A percentile compares a stretch with the other conserved stretches of the same genome.
These are phyloP conservation scores for Artemisiospiza belli DNA, from an alignment of 2,113 vertebrate species.

Conservation along the genomic window DNA sequence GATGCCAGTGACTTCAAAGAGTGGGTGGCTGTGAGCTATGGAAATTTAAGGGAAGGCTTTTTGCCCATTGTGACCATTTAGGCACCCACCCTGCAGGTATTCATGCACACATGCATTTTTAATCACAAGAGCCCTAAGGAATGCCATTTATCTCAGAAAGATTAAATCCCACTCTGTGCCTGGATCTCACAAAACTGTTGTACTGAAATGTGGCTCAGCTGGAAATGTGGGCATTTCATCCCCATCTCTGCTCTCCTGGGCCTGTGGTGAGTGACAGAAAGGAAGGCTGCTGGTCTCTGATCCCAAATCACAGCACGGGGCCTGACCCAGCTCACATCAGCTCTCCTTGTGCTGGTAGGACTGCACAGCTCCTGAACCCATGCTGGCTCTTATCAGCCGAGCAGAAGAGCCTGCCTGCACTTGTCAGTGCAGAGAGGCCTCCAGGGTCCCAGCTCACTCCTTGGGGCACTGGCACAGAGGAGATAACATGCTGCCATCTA, in stretches of 20 bases:
- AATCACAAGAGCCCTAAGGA: not conserved
- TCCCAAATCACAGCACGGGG: accelerated
- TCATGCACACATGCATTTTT: not conserved
- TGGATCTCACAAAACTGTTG: not conserved
- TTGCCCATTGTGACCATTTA: not conserved
- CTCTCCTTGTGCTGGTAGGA: not conserved
- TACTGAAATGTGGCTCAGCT: not conserved
- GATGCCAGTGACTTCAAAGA: not conserved
- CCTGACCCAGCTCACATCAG: not conserved
- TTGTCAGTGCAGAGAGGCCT: not conserved
- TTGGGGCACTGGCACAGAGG: not conserved
- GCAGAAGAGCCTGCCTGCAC: not conserved
- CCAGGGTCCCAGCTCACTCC: not conserved
- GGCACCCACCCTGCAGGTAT: accelerated
- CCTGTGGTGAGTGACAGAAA: accelerated
- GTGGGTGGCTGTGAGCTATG: accelerated
- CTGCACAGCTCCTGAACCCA: not conserved
- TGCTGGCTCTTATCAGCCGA: not conserved
- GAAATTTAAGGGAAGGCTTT: not conserved
- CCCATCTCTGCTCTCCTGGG: not conserved
- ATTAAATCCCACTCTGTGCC: not conserved
- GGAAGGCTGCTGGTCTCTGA: not conserved
- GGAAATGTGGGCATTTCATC: not conserved
- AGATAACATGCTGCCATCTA: not conserved
- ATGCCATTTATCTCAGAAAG: not conserved